Evolutionary conservation across 2,113 vertebrate genomes (phyloP).

Genomic region (Beaufortia kweichowensis): DNA sequence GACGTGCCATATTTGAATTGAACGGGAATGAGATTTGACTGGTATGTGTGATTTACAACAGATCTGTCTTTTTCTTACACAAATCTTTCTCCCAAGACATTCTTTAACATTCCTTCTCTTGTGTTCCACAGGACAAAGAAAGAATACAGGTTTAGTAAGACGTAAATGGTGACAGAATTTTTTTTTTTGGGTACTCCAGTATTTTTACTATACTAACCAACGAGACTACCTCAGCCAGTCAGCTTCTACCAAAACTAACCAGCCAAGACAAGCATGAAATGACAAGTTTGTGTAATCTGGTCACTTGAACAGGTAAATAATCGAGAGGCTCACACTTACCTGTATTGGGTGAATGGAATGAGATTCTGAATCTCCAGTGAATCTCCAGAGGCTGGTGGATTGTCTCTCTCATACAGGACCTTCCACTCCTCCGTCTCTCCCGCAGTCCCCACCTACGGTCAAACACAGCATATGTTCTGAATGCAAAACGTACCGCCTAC

Average conservation of each 20-base stretch:
- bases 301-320: conserved; percentile 33
- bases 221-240: neutral
- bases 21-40: too few relatives aligned
- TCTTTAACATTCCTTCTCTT: too few relatives aligned
- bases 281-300: neutral
- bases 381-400: conserved; percentile 77
- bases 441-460: conserved; percentile 77
- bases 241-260: neutral
- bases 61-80: too few relatives aligned
- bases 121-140: too few relatives aligned
- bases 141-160: too few relatives aligned
- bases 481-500: neutral
- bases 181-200: neutral
- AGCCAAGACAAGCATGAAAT: neutral
- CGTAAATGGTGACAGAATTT: too few relatives aligned
- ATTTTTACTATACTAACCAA: neutral
- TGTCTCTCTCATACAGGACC: conserved; percentile 82
- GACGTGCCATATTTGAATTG: too few relatives aligned
- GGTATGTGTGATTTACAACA: too few relatives aligned
- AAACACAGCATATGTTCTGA: neutral
- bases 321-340: conserved; percentile 76
- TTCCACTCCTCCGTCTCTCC: conserved; percentile 86
- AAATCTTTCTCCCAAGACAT: too few relatives aligned
- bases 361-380: conserved; percentile 86
- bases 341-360: conserved; percentile 91